A percentile compares a stretch with the other conserved stretches of the same genome.
Evolutionary conservation across 2,888 invertebrate genomes (phyloP).

Genomic region (Lepeophtheirus nordmannii): DNA sequence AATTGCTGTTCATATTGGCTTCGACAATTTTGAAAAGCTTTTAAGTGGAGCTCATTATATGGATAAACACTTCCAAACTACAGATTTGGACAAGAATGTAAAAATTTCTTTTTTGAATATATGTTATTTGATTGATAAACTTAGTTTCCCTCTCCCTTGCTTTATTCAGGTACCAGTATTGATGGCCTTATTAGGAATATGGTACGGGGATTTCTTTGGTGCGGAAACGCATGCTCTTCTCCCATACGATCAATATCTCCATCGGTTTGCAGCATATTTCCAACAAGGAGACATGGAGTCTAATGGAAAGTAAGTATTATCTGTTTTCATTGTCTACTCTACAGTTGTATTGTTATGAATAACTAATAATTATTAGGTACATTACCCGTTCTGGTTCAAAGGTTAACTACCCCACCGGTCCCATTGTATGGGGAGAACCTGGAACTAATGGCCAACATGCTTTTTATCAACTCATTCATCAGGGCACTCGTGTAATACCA

Average conservation of each 20-base stretch:
- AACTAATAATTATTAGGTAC: constrained; percentile 36
- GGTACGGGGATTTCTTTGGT: constrained; percentile 89
- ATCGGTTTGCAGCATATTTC: constrained; percentile 93
- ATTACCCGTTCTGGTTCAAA: constrained; percentile 53
- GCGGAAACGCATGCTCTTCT: constrained; percentile 88
- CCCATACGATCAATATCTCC: constrained; percentile 96
- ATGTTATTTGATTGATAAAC: neutral
- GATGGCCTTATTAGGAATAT: constrained; percentile 71
- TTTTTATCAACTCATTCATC: constrained; percentile 97
- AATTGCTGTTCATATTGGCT: constrained; percentile 81
- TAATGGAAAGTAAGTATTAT: constrained; percentile 67
- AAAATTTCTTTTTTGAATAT: constrained; percentile 31
- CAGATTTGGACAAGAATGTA: constrained; percentile 82
- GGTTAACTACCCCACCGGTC: constrained; percentile 46
- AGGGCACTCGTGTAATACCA: constrained; percentile 70
- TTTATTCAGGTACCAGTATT: constrained; percentile 71
- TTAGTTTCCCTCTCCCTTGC: constrained; percentile 28
- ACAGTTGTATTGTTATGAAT: neutral
- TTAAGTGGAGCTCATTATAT: constrained; percentile 79
- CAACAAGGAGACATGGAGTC: constrained; percentile 99
- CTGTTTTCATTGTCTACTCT: constrained; percentile 21
- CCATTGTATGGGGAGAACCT: constrained; percentile 93
- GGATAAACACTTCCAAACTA: constrained; percentile 76
- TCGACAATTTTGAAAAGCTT: constrained; percentile 80
- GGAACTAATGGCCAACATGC: constrained; percentile 99